phyloP scores from a whole-genome alignment of 2,113 vertebrate genomes.

The Theristicus caerulescens region DNA sequence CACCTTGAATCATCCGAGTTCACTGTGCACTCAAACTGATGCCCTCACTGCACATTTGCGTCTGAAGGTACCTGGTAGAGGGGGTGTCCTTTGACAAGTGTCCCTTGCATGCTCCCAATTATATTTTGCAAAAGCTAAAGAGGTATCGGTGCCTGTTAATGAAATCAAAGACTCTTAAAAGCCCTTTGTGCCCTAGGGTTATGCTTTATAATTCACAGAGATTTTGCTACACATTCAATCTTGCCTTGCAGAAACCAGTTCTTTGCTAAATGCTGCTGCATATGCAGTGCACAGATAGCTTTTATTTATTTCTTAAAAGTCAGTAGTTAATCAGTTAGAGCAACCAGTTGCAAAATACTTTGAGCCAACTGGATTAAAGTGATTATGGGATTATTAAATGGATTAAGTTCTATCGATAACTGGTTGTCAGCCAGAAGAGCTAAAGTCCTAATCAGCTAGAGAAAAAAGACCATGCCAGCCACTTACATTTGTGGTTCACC shows the following conservation, averaged over 20 bases:
- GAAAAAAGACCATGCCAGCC: slow-evolving; percentile 24
- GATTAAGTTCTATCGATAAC: slow-evolving; percentile 65
- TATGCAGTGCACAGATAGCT: slow-evolving; percentile 14
- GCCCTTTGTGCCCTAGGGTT: not conserved
- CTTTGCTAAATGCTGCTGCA: not conserved
- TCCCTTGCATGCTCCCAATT: not conserved
- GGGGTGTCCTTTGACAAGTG: not conserved
- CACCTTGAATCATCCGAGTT: rapidly evolving
- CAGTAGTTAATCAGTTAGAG: slow-evolving; percentile 43
- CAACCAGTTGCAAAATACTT: slow-evolving; percentile 37
- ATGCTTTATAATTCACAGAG: not conserved
- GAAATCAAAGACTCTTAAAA: not conserved
- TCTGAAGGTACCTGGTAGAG: not conserved
- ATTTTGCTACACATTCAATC: not conserved
- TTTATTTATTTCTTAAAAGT: slow-evolving; percentile 43
- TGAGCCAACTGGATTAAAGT: slow-evolving; percentile 59
- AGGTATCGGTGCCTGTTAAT: not conserved
- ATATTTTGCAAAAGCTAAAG: not conserved
- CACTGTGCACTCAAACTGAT: not conserved
- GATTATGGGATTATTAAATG: slow-evolving; percentile 66
- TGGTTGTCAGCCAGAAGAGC: slow-evolving; percentile 38
- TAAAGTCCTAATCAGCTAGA: slow-evolving; percentile 39
- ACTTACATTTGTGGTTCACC: slow-evolving; percentile 53
- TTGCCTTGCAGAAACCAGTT: not conserved
- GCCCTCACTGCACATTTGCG: not conserved